These are phyloP conservation scores for Panthera tigris DNA, from an alignment of 2,113 vertebrate species.

Conservation along the genomic window DNA sequence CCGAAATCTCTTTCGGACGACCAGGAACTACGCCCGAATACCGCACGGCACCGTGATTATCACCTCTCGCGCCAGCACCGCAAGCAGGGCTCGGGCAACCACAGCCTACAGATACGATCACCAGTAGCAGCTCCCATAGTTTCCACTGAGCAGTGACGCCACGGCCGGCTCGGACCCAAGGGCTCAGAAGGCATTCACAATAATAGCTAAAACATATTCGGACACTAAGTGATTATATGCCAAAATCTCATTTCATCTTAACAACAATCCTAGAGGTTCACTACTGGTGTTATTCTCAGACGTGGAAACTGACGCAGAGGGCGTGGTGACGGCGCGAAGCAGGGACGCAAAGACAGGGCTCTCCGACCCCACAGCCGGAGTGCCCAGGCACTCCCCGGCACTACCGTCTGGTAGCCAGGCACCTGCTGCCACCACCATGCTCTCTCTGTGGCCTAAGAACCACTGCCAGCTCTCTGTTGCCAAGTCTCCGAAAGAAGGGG, in stretches of 20 bases:
- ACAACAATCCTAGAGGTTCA: neutral
- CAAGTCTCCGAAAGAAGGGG: neutral
- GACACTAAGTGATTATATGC: neutral
- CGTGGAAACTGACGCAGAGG: neutral
- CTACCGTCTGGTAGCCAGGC: neutral
- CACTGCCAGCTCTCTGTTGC: neutral
- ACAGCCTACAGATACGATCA: fast-evolving
- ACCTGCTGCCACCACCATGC: neutral
- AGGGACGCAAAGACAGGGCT: neutral
- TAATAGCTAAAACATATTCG: neutral
- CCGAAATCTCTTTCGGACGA: neutral
- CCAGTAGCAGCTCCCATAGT: neutral
- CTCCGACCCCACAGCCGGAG: neutral
- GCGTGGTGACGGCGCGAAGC: neutral
- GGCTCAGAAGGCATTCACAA: neutral
- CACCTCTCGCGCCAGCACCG: neutral
- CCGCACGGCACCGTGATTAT: fast-evolving
- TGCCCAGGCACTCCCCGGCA: neutral
- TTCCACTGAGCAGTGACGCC: fast-evolving
- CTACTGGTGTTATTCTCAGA: neutral
- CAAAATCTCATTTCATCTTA: neutral
- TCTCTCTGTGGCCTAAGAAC: neutral
- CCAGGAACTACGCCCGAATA: neutral
- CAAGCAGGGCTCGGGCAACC: neutral
- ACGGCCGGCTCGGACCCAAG: fast-evolving